Base-by-base conservation (phyloP, 2,797 vertebrate genomes). In the Catostomus latipinnis region DNA sequence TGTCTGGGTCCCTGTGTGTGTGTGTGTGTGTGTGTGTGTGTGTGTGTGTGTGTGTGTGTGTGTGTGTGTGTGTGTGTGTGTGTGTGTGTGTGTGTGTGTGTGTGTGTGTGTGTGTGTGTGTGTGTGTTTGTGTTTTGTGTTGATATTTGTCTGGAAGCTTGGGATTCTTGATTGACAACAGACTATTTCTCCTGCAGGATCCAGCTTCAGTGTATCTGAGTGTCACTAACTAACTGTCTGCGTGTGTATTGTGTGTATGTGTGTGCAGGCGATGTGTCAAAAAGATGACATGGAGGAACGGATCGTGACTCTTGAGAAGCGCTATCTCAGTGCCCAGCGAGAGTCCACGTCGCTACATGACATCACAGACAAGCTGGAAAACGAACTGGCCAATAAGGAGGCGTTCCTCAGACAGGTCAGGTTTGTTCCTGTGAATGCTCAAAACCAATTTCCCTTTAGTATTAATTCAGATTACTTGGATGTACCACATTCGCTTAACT, bases 271-370 rank as follows among this genome's bases (percentile, higher is more conserved):
- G 78, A 97, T 99, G 97, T 98, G 97, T 85, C 98, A 99, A 90
- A 99, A 99, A 87, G 98, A 99, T 86, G 98, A 99, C 86, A 99
- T 99, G 98, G 98, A 99, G 92, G 98, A 99, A 87, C 95, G 98
- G 69, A 99, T 99, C 75, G 98, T 98, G 0, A 99, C 98, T 0
- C 90, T 99, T 85, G 98, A 99, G 87, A 99, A 99, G 87, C 96
- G 98, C 83, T 99, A 99, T 93, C 96, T 99, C 89, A 98, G 96
- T 90, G 97, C 96, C 84, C 98, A 99, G 89, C 95, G 98, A 74
- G 98, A 99, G 94, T 96, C 98, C 87, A 99, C 98, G 61, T 99
- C 98, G 22, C 96, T 99, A 81, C 98, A 99, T 18, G 98, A 99
- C 92, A 98, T 99, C 95, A 99, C 97, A 0, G 98, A 99, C 90